These are phyloP conservation scores for Pedetes capensis DNA, from an alignment of 2,113 vertebrate species.

Conservation along the genomic window DNA sequence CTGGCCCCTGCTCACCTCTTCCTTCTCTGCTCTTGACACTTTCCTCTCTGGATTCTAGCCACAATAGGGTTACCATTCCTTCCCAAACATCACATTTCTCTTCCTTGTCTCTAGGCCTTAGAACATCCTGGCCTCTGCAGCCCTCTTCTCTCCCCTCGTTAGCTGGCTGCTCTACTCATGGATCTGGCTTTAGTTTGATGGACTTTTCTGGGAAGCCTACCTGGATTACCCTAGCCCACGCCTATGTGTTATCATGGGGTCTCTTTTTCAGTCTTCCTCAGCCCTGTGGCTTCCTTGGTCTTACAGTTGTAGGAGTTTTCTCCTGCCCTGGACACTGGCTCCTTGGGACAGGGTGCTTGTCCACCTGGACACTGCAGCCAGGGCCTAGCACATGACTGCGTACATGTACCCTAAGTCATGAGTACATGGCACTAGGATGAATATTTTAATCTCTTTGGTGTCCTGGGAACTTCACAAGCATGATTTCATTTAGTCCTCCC, in stretches of 20 bases:
- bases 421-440: neutral
- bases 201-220: neutral
- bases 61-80: neutral
- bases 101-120: neutral
- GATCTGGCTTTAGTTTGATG: neutral
- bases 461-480: neutral
- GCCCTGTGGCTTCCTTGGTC: neutral
- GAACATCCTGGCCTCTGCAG: neutral
- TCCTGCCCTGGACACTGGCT: neutral
- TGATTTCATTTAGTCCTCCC: neutral
- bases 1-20: neutral
- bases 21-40: neutral
- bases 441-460: neutral
- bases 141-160: neutral
- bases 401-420: neutral
- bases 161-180: neutral
- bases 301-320: neutral
- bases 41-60: neutral
- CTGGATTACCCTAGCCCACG: neutral
- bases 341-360: neutral
- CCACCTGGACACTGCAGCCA: neutral
- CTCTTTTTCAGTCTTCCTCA: no score
- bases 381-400: neutral
- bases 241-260: neutral
- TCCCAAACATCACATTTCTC: neutral